Evolutionary conservation across 2,888 invertebrate species (phyloP).

Genomic region (Eledone cirrhosa): DNA sequence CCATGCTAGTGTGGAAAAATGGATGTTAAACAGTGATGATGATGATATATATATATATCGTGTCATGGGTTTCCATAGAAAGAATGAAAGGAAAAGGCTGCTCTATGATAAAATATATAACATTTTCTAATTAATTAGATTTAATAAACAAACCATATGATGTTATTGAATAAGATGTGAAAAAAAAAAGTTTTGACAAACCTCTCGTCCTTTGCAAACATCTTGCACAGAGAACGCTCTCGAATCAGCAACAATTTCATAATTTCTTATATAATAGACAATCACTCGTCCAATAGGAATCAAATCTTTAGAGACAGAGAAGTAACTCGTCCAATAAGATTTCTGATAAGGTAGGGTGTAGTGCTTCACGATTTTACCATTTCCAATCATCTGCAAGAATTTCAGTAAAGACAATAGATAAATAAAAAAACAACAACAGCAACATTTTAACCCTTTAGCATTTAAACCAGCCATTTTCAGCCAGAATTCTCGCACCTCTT

Average conservation of each 20-base stretch:
- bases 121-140: no score
- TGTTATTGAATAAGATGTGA: no score
- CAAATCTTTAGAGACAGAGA: background rate
- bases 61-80: no score
- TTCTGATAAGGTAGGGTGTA: background rate
- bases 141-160: no score
- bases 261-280: conserved; percentile 1
- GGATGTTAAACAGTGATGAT: no score
- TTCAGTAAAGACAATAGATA: background rate
- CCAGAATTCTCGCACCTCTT: no score
- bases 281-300: conserved; percentile 4
- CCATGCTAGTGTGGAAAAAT: no score
- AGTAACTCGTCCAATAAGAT: background rate
- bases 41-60: no score
- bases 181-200: background rate
- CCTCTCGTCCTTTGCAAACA: conserved; percentile 9
- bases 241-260: conserved; percentile 25
- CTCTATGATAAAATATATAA: no score
- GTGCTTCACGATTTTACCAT: conserved; percentile 15
- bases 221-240: background rate
- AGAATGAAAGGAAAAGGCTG: no score
- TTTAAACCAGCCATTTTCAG: no score
- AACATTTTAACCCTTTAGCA: no score
- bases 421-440: background rate
- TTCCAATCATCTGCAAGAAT: conserved; percentile 13